phyloP scores from a whole-genome alignment of 2,888 invertebrate species.

The Miltochrista miniata region DNA sequence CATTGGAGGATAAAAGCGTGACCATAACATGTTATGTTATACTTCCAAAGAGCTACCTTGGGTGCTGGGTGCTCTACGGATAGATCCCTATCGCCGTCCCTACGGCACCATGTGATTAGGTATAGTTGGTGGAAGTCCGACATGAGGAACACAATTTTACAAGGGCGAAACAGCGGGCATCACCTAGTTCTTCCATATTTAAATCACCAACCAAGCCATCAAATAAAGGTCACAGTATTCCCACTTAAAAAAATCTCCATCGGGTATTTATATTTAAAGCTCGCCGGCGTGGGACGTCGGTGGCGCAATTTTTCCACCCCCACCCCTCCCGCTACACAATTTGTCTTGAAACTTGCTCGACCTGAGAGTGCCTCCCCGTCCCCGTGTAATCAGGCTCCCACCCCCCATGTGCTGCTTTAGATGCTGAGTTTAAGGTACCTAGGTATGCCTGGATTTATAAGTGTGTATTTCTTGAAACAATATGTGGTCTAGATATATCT shows the following conservation, averaged over 20 bases:
- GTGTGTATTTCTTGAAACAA: constrained; percentile 9
- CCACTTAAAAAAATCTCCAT: constrained; percentile 43
- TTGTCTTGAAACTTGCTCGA: constrained; percentile 71
- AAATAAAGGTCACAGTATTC: constrained; percentile 24
- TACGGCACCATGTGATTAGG: too few species aligned
- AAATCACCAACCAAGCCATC: neutral
- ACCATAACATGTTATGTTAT: too few species aligned
- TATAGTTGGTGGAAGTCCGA: too few species aligned
- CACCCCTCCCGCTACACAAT: constrained; percentile 51
- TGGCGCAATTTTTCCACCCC: constrained; percentile 64
- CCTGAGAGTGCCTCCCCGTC: constrained; percentile 47
- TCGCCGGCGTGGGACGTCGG: constrained; percentile 52
- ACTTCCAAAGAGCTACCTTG: too few species aligned
- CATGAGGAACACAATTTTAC: too few species aligned
- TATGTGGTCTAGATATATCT: neutral
- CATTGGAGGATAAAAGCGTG: too few species aligned
- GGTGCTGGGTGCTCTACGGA: too few species aligned
- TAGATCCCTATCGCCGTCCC: too few species aligned
- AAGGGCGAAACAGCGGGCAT: too few species aligned
- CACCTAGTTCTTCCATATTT: too few species aligned
- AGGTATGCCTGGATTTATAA: constrained; percentile 25
- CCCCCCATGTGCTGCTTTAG: constrained; percentile 61
- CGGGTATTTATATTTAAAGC: constrained; percentile 55
- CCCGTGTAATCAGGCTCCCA: constrained; percentile 49
- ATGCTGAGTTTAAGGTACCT: constrained; percentile 46